These are phyloP conservation scores for Pseudorasbora parva DNA, from an alignment of 2,113 vertebrate genomes.

Conservation along the genomic window DNA sequence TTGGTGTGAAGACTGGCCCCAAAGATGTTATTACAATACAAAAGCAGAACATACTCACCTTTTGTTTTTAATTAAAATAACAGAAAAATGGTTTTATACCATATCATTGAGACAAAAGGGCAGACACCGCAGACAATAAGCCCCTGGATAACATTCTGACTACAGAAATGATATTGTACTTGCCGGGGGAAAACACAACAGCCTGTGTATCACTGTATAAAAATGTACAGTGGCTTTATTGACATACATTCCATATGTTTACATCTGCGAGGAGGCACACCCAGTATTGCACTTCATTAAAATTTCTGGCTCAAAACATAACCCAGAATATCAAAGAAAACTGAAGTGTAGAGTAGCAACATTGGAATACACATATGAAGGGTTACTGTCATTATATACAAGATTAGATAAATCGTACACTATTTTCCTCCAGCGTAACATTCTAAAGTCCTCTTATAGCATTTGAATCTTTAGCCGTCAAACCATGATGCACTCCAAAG, in stretches of 20 bases:
- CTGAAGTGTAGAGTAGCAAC: conserved; percentile 97
- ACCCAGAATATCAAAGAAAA: conserved; percentile 99
- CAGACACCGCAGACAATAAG: conserved; percentile 67
- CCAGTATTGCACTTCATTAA: conserved; percentile 99
- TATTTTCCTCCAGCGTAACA: conserved; percentile 88
- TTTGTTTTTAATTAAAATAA: conserved; percentile 61
- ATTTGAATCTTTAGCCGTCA: conserved; percentile 79
- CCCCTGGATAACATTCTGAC: conserved; percentile 60
- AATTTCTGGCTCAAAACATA: conserved; percentile 99
- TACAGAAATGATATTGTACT: conserved; percentile 71
- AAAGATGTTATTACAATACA: conserved; percentile 63
- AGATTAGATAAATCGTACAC: conserved; percentile 93
- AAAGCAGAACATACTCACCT: conserved; percentile 59
- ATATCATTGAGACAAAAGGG: conserved; percentile 60
- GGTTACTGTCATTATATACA: conserved; percentile 97
- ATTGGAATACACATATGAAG: conserved; percentile 98
- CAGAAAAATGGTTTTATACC: conserved; percentile 62
- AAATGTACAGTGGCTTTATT: conserved; percentile 99
- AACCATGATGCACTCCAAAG: conserved; percentile 89
- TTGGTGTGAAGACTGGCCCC: conserved; percentile 75
- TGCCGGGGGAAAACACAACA: conserved; percentile 67
- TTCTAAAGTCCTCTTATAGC: conserved; percentile 90
- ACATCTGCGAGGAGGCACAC: conserved; percentile 99
- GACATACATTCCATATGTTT: conserved; percentile 99
- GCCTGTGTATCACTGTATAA: conserved; percentile 92